Percentiles rank a stretch among this genome's conserved stretches.
phyloP scores from a whole-genome alignment of 2,113 vertebrate genomes.

The Uria aalge region DNA sequence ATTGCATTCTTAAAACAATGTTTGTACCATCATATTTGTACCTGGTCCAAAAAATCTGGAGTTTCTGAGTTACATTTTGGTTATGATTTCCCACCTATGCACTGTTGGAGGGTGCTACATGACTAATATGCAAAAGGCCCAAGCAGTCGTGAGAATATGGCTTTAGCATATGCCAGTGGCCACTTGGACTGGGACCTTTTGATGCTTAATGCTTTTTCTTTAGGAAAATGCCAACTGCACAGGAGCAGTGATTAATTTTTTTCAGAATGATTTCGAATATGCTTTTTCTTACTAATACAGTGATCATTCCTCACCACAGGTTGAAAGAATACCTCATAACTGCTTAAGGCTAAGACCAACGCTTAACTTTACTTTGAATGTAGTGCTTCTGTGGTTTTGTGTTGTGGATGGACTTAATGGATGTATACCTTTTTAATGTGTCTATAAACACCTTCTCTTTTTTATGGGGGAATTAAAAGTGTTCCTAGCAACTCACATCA shows the following conservation, averaged over 20 bases:
- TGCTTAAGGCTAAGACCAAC: slow-evolving; percentile 31
- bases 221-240: not conserved
- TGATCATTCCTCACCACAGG: slow-evolving; percentile 5
- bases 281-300: not conserved
- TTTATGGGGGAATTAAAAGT: slow-evolving; percentile 24
- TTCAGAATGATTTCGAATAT: not conserved
- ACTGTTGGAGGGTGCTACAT: not conserved
- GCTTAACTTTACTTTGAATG: slow-evolving; percentile 31
- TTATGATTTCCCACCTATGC: not conserved
- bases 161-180: too few species aligned
- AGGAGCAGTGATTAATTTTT: not conserved
- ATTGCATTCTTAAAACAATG: not conserved
- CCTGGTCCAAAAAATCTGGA: not conserved
- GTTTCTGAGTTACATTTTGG: not conserved
- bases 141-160: not conserved
- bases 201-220: not conserved
- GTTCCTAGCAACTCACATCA: not conserved
- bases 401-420: slow-evolving; percentile 43
- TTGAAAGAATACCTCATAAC: slow-evolving; percentile 49
- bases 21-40: not conserved
- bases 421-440: slow-evolving; percentile 42
- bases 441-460: slow-evolving; percentile 22
- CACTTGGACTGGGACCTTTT: not conserved
- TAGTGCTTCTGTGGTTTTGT: slow-evolving; percentile 42
- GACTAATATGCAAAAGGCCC: not conserved